A percentile compares a stretch with the other conserved stretches of the same genome.
Evolutionary conservation across 2,113 vertebrate species (phyloP).

Genomic region (Hemiscyllium ocellatum): DNA sequence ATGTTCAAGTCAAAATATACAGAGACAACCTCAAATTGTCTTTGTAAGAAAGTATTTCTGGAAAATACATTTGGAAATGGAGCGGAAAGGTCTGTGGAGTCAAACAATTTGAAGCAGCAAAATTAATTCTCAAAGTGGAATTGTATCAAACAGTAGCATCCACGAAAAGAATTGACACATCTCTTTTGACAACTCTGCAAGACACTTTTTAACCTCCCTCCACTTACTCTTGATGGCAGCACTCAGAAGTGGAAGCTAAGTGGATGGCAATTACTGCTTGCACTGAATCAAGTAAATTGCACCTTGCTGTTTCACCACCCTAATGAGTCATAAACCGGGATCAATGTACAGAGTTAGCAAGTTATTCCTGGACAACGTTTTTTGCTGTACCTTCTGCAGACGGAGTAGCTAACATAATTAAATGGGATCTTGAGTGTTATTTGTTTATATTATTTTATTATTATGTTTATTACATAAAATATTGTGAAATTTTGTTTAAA

Average conservation of each 20-base stretch:
- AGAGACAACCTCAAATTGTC: neutral
- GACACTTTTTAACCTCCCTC: neutral
- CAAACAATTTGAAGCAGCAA: neutral
- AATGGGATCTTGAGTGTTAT: neutral
- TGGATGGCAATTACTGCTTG: neutral
- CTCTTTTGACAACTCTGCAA: neutral
- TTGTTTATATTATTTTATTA: neutral
- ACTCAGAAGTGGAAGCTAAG: neutral
- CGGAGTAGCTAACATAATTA: neutral
- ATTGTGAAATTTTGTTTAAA: neutral
- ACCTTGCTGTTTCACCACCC: neutral
- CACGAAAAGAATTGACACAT: neutral
- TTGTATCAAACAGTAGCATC: neutral
- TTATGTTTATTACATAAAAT: neutral
- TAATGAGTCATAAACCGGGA: slow-evolving; percentile 8
- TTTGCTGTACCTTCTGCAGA: neutral
- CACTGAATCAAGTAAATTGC: slow-evolving; percentile 10
- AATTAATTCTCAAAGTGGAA: neutral
- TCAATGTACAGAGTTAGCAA: neutral
- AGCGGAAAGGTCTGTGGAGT: neutral
- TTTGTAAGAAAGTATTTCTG: neutral
- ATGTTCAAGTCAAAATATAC: neutral
- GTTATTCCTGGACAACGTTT: neutral
- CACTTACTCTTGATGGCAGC: neutral
- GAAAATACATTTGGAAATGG: neutral